Evolutionary conservation across 2,888 invertebrate genomes (phyloP).

Genomic region (Caenorhabditis afra): DNA sequence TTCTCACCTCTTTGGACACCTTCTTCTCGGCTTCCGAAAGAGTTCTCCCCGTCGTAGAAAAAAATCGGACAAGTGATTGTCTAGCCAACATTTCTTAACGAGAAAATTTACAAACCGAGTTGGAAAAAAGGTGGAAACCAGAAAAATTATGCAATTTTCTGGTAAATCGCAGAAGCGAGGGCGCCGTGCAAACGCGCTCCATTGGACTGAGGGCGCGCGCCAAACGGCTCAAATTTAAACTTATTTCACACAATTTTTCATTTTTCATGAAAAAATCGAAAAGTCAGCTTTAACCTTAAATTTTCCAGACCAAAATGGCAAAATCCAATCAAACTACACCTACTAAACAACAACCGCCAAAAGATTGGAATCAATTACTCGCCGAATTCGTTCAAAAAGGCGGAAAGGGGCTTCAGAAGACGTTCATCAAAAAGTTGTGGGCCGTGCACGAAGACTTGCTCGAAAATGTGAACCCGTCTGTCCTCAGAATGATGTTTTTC

Average conservation of each 20-base stretch:
- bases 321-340: conserved; percentile 38
- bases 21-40: conserved; percentile 40
- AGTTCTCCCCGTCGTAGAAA: conserved; percentile 38
- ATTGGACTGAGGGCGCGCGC: conserved; percentile 16
- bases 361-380: conserved; percentile 30
- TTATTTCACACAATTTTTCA: background rate
- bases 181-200: conserved; percentile 24
- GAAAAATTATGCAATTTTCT: conserved; percentile 47
- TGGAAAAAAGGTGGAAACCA: background rate
- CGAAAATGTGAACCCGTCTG: conserved; percentile 22
- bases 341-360: conserved; percentile 25
- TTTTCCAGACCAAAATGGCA: conserved; percentile 24
- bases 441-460: conserved; percentile 39
- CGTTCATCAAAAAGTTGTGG: conserved; percentile 57
- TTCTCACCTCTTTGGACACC: conserved; percentile 54
- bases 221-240: conserved; percentile 1
- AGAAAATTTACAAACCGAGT: background rate
- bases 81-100: conserved; percentile 49
- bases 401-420: conserved; percentile 36
- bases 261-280: background rate
- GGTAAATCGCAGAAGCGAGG: background rate
- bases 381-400: conserved; percentile 26
- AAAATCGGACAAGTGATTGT: conserved; percentile 28
- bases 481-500: conserved; percentile 41
- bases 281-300: background rate